Evolutionary conservation across 2,797 vertebrate genomes (phyloP).

Genomic region (Rhynchonycteris naso): DNA sequence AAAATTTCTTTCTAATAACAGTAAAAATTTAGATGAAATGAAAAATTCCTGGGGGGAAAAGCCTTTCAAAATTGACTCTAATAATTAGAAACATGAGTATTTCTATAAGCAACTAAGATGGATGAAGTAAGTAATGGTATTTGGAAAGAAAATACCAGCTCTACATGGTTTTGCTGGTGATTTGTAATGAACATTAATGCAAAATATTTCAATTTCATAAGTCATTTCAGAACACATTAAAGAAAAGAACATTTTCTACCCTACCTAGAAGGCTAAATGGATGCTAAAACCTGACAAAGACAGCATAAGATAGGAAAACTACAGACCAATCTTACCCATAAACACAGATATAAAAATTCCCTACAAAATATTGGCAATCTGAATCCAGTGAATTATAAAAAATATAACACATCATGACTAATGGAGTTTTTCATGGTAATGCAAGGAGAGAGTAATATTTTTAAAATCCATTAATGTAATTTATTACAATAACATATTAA

Average conservation of each 20-base stretch:
- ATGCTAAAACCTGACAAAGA: not conserved
- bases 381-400: not conserved
- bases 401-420: not conserved
- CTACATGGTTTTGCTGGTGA: constrained; percentile 39
- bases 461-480: not conserved
- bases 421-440: constrained; percentile 9
- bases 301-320: not conserved
- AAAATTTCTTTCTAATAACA: not conserved
- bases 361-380: constrained; percentile 24
- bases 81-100: constrained; percentile 8
- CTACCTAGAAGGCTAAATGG: not conserved
- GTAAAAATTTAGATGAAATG: constrained; percentile 50
- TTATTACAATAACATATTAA: constrained; percentile 12
- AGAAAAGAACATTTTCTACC: not conserved
- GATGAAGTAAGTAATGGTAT: not conserved
- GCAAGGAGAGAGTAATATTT: not conserved
- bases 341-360: not conserved
- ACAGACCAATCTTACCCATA: not conserved
- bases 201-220: not conserved
- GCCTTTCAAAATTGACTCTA: not conserved
- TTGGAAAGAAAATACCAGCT: constrained; percentile 1
- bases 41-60: not conserved
- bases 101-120: not conserved
- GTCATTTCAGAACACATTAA: constrained; percentile 20
- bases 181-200: constrained; percentile 34